Conservation (phyloP, 1,140 invertebrate genomes). For the Muscidifurax raptorellus region DNA sequence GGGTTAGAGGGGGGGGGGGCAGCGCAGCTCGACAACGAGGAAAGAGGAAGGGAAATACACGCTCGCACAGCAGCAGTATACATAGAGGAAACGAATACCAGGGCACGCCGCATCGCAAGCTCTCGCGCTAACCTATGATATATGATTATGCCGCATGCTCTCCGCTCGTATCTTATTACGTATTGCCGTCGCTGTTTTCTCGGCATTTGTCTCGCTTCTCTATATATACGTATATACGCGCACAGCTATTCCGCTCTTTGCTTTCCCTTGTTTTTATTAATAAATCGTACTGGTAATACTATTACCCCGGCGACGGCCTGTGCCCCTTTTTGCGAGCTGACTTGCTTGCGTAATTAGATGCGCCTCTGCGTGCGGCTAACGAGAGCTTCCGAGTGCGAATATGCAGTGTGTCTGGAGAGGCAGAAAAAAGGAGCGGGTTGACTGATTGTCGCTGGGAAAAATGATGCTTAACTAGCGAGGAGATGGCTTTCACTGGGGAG, state of each 20-base stretch:
- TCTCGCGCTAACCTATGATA: constrained; percentile 65
- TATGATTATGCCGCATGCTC: constrained; percentile 67
- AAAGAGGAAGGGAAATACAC: constrained; percentile 14
- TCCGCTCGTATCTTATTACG: constrained; percentile 68
- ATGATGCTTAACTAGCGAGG: neutral
- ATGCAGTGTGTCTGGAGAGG: neutral
- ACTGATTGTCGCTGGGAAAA: constrained; percentile 7
- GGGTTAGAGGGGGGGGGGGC: neutral
- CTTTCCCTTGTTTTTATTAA: constrained; percentile 34
- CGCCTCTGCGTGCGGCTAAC: constrained; percentile 29
- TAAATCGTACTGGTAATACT: constrained; percentile 32
- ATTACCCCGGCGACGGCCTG: neutral
- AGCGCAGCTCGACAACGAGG: neutral
- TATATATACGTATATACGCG: neutral
- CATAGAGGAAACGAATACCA: constrained; percentile 10
- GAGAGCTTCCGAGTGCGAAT: neutral
- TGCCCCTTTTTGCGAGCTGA: neutral
- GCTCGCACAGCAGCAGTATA: neutral
- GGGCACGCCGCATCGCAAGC: constrained; percentile 34
- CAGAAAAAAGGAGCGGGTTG: neutral
- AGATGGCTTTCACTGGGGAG: too few relatives aligned
- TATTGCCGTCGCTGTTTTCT: constrained; percentile 59
- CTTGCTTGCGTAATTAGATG: constrained; percentile 36
- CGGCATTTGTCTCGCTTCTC: constrained; percentile 43
- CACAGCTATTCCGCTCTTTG: neutral